Evolutionary conservation across 2,113 vertebrate species (phyloP), one percentile per base, ranked within the genome.

Genomic region (Sinocyclocheilus maitianheensis): DNA sequence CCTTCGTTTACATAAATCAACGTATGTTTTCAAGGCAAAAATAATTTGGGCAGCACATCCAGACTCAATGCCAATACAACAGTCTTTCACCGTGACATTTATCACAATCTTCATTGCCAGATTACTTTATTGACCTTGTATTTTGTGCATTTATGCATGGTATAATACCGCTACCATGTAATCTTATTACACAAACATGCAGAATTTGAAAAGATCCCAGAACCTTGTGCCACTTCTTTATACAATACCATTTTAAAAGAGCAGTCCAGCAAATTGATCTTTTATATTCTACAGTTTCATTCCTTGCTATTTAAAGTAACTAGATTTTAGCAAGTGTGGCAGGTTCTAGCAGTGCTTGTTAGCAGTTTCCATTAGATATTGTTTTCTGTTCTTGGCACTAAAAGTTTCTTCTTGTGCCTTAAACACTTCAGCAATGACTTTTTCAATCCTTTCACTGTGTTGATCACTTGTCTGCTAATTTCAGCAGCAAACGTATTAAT

Each of bases 301-400:
- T 43, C 9, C 69, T 43, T 40, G 37, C 22, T 72, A 72, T 74
- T 74, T 10, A 72, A 11, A 20, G 69, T 72, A 22, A 72, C 69
- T 74, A 74, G 71, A n/a, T 11, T 46, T 74, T 74, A 74, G 37
- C 37, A 22, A 74, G 20, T 20, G 10, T 74, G 9, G 34, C 34
- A 72, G 69, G 18, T 74, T 74, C 20, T 43, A 43, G 20, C 40
- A 74, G 11, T 43, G 20, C 37, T 58, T 78, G 48, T 58, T 51
- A 55, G 51, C 76, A 77, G 26, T 77, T 77, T 58, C 51, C 76
- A 78, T 55, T 58, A 55, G 16, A 58, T 18, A 77, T 6, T 58
- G 18, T 5, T 30, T 55, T 78, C 26, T 58, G 26, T 34, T 22
- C 53, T 1, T 46, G 71, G 18, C 10, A 74, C 20, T 40, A 12